phyloP scores from a whole-genome alignment of 2,797 vertebrate species.

The Rhynchotus rufescens region DNA sequence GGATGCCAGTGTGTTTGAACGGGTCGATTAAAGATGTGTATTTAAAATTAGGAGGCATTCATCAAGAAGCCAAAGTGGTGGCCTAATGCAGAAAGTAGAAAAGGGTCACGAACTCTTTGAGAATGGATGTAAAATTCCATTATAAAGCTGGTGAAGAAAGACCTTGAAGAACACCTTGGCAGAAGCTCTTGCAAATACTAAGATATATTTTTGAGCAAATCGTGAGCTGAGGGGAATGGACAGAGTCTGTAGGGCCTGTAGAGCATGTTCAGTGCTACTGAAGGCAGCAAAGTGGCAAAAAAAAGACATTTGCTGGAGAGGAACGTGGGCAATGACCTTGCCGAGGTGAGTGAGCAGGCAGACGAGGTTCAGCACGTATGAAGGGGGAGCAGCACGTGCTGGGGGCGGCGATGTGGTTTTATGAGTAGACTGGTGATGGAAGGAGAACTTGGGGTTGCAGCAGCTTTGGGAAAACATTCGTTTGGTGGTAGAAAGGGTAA shows the following conservation, averaged over 20 bases:
- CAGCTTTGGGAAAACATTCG: background rate
- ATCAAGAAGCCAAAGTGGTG: too few species aligned
- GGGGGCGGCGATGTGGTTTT: background rate
- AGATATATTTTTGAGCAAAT: background rate
- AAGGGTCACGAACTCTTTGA: too few species aligned
- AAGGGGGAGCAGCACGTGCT: too few species aligned
- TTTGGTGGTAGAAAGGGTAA: background rate
- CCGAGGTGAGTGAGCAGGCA: fast-evolving
- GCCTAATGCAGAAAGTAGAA: too few species aligned
- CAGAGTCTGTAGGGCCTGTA: too few species aligned
- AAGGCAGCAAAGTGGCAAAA: background rate
- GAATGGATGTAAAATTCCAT: too few species aligned
- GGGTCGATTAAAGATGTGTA: too few species aligned
- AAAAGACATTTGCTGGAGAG: background rate
- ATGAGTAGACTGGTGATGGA: background rate
- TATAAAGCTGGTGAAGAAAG: background rate
- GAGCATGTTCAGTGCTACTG: too few species aligned
- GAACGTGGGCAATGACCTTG: background rate
- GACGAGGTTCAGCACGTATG: background rate
- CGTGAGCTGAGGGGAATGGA: too few species aligned
- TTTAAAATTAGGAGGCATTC: too few species aligned
- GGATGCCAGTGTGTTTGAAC: background rate
- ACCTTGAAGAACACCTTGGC: background rate
- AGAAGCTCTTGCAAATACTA: background rate
- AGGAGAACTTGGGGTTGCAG: background rate